Base-by-base conservation (phyloP, 2,797 vertebrate genomes). In the Centropyge bicolor region DNA sequence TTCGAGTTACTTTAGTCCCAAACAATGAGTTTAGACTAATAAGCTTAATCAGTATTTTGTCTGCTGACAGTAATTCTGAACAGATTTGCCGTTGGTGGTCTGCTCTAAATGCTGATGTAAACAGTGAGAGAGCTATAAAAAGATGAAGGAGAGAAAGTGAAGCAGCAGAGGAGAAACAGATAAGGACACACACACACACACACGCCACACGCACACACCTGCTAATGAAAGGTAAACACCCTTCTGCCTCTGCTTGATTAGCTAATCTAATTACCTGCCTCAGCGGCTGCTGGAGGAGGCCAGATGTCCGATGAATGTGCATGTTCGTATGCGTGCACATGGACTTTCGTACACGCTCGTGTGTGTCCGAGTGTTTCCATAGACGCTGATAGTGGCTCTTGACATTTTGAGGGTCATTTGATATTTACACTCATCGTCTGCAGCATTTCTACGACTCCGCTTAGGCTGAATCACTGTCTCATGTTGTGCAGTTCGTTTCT, bases 201-300 rank as follows among this genome's bases (percentile, higher is more conserved):
- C 59, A 75, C 43, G 65, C 60, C 60, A 67, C 63, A 77, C 55
- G 72, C 64, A 89, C 77, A 83, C 80, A 87, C 51, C 78, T 85
- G 80, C 88, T 91, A 93, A 93, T 95, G 94, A 92, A 94, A 94
- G 87, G 89, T 90, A 95, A 95, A 95, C 94, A 95, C 72, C 80
- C 86, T 87, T 90, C 91, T 90, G 83, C 88, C 80, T 87, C 74
- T 83, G 88, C 89, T 85, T 94, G 93, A 93, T 93, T 93, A 90
- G 86, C 84, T 94, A 87, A 94, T 92, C 88, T 90, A 91, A 94
- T 95, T 88, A 91, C 91, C 91, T 90, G 81, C 78, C 80, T 86
- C 83, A 43, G 81, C 66, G 67, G 85, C 88, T 54, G 80, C 91
- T 86, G 84, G 81, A 89, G 88, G 43, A 81, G 80, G 82, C 81